These are phyloP conservation scores for Temnothorax unifasciatus DNA, from an alignment of 2,888 invertebrate species.

Conservation along the genomic window DNA sequence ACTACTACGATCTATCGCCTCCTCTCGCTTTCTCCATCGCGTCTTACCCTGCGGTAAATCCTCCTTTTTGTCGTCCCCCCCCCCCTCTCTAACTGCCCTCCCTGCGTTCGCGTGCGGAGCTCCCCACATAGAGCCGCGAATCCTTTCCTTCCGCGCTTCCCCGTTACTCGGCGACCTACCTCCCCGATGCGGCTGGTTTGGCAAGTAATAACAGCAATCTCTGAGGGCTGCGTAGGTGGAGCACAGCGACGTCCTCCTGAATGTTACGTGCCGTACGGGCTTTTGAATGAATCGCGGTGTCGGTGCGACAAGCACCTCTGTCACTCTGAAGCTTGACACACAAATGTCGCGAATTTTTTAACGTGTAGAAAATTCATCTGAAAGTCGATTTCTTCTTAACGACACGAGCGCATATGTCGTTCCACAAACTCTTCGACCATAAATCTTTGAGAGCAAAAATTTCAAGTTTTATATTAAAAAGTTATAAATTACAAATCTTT, in stretches of 20 bases:
- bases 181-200: not conserved
- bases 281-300: not conserved
- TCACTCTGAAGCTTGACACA: not conserved
- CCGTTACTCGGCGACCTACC: constrained; percentile 16
- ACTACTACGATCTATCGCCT: not conserved
- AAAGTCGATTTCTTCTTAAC: not conserved
- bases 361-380: not conserved
- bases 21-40: constrained; percentile 10
- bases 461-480: not conserved
- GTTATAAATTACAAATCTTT: constrained; percentile 1
- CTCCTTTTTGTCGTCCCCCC: too few species aligned
- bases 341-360: not conserved
- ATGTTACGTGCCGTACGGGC: not conserved
- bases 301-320: not conserved
- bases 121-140: not conserved
- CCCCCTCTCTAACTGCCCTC: not conserved
- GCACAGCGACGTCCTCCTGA: not conserved
- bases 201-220: constrained; percentile 33
- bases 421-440: not conserved
- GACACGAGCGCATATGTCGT: not conserved
- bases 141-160: constrained; percentile 16
- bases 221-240: not conserved
- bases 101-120: too few species aligned
- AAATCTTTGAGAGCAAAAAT: not conserved
- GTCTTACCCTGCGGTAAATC: not conserved